Evolutionary conservation across 1,140 invertebrate species (phyloP), one percentile per base, ranked within the genome.

Genomic region (Monomorium pharaonis): DNA sequence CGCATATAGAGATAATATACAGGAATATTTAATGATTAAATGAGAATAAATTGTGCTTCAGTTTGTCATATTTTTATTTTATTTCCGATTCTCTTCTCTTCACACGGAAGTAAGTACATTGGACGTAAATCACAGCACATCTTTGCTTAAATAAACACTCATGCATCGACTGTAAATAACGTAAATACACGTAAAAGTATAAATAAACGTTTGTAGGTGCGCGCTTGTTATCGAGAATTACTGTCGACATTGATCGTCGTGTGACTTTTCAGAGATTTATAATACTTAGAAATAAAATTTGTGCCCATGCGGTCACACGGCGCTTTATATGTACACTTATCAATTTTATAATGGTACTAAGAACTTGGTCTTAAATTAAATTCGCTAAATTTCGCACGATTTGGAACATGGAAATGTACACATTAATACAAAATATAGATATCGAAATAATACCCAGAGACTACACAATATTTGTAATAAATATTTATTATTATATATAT

Each of bases 61-160:
- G 51, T 67, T 37, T 80, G 49, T 54, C 24, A 10, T 78, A 80
- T 80, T 67, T 80, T 63, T 54, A 86, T 21, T 89, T 81, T 88
- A 89, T 88, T 89, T 76, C 5, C 56, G 47, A 60, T 74, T 75
- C 24, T 27, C 54, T 85, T 76, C 58, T 44, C 80, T 83, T 80
- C 69, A 86, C 75, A 56, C 76, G 76, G 80, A 89, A 89, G 67
- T 83, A 89, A 88, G 51, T 86, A 89, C 88, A 89, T 80, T 83
- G 88, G 77, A 85, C 87, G 84, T 74, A 89, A 88, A 89, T 89
- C 87, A 89, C 88, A 89, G 87, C 76, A 88, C 67, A 88, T 86
- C 69, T 75, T 54, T 70, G 60, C n/a, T 88, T 58, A 54, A 89
- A 86, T 86, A 89, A 86, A 88, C 63, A 88, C 18, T 84, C 69